These are phyloP conservation scores for Epinephelus awoara DNA, from an alignment of 2,797 vertebrate species.

Conservation along the genomic window DNA sequence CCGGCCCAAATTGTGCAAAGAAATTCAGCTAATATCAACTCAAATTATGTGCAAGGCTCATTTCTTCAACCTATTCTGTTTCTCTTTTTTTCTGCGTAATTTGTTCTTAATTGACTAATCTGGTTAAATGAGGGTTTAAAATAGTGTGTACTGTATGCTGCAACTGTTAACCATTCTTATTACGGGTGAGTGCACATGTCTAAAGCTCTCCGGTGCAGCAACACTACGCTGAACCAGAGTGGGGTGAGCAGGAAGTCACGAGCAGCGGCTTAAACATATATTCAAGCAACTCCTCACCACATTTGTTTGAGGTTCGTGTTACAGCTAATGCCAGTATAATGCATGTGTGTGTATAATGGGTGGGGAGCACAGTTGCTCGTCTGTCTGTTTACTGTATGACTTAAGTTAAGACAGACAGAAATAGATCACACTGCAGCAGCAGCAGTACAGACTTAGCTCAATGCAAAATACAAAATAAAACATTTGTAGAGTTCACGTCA, in stretches of 20 bases:
- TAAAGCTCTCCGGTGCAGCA: slow-evolving; percentile 46
- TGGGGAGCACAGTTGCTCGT: neutral
- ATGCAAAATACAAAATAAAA: neutral
- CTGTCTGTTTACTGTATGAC: slow-evolving; percentile 22
- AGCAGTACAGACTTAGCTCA: neutral
- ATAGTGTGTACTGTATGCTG: slow-evolving; percentile 44
- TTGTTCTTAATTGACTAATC: slow-evolving; percentile 58
- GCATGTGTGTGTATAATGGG: slow-evolving; percentile 3
- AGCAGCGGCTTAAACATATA: slow-evolving; percentile 63
- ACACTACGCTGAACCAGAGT: slow-evolving; percentile 2
- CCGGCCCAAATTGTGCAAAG: slow-evolving; percentile 6
- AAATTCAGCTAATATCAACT: slow-evolving; percentile 22
- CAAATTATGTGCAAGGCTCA: neutral
- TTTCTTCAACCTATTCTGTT: slow-evolving; percentile 26
- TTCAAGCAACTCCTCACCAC: slow-evolving; percentile 33
- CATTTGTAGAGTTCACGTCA: neutral
- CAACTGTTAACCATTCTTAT: slow-evolving; percentile 36
- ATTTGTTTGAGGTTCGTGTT: slow-evolving; percentile 48
- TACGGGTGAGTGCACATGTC: slow-evolving; percentile 60
- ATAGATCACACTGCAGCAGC: neutral
- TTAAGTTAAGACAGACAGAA: neutral
- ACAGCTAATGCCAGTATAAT: slow-evolving; percentile 34
- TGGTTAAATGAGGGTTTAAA: slow-evolving; percentile 53
- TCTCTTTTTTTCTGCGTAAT: slow-evolving; percentile 28
- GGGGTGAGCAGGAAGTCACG: slow-evolving; percentile 38